A percentile compares a stretch with the other conserved stretches of the same genome.
Evolutionary conservation across 2,113 vertebrate genomes (phyloP).

Genomic region (Malurus elegans): DNA sequence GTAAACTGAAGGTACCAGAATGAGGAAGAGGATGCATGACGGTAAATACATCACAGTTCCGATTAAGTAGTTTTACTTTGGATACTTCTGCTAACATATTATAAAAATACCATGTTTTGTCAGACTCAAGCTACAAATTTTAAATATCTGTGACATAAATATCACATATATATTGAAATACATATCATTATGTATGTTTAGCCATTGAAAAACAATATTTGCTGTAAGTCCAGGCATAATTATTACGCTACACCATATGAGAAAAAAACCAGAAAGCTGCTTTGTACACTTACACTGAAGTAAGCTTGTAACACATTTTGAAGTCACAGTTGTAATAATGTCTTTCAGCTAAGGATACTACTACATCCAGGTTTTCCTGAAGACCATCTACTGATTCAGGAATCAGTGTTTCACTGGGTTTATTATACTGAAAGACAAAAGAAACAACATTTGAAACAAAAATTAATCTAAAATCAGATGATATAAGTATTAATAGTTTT

Average conservation of each 20-base stretch:
- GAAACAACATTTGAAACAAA: background rate
- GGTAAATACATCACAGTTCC: background rate
- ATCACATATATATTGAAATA: background rate
- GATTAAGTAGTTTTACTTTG: background rate
- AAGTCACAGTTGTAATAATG: constrained; percentile 99
- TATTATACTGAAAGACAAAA: constrained; percentile 88
- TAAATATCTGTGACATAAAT: background rate
- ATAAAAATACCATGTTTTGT: background rate
- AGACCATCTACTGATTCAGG: constrained; percentile 89
- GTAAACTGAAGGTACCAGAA: background rate
- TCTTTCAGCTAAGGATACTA: constrained; percentile 95
- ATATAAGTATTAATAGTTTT: background rate
- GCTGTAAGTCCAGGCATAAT: background rate
- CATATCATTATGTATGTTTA: background rate
- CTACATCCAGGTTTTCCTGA: constrained; percentile 96
- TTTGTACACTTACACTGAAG: constrained; percentile 86
- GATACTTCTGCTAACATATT: background rate
- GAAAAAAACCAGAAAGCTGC: background rate
- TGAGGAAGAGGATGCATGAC: background rate
- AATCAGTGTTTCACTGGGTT: constrained; percentile 91
- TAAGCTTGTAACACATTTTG: constrained; percentile 98
- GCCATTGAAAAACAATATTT: background rate
- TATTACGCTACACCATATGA: background rate
- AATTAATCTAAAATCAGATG: background rate
- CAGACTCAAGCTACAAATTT: background rate